A percentile compares a stretch with the other conserved stretches of the same genome.
Evolutionary conservation across 2,113 vertebrate species (phyloP).

Genomic region (Antigone vipio): DNA sequence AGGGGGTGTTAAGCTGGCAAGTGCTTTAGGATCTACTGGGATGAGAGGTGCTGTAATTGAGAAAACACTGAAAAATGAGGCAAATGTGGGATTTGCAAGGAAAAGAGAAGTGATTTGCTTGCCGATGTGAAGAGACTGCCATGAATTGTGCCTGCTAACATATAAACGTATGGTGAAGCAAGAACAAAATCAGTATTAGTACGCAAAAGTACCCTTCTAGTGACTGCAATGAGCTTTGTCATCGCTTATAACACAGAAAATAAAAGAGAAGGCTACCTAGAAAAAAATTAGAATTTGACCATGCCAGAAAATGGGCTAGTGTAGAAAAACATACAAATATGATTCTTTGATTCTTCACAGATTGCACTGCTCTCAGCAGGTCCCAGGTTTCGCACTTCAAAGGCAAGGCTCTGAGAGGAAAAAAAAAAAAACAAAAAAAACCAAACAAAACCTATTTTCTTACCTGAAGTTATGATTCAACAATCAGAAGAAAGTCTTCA

Average conservation of each 20-base stretch:
- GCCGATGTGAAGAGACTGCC: not conserved
- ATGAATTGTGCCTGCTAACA: not conserved
- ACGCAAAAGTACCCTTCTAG: not conserved
- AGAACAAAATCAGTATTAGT: not conserved
- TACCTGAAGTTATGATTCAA: not conserved
- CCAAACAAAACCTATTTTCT: not conserved
- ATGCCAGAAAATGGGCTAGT: not conserved
- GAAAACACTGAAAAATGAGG: constrained; percentile 11
- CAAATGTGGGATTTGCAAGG: not conserved
- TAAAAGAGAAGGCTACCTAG: not conserved
- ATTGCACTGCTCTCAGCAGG: not conserved
- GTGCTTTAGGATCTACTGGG: constrained; percentile 9
- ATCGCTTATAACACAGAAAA: not conserved
- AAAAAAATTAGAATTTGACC: not conserved
- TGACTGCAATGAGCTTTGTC: not conserved
- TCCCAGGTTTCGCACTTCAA: not conserved
- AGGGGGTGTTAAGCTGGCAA: constrained; percentile 11
- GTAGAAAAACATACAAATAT: not conserved
- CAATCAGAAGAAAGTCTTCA: not conserved
- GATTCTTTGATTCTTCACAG: not conserved
- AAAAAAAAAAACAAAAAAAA: no score
- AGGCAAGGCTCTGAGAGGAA: no score
- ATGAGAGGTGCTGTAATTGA: not conserved
- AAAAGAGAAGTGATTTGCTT: not conserved
- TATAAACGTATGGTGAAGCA: not conserved